Base-by-base conservation (phyloP, 2,113 vertebrate genomes). In the Muntiacus muntjak region DNA sequence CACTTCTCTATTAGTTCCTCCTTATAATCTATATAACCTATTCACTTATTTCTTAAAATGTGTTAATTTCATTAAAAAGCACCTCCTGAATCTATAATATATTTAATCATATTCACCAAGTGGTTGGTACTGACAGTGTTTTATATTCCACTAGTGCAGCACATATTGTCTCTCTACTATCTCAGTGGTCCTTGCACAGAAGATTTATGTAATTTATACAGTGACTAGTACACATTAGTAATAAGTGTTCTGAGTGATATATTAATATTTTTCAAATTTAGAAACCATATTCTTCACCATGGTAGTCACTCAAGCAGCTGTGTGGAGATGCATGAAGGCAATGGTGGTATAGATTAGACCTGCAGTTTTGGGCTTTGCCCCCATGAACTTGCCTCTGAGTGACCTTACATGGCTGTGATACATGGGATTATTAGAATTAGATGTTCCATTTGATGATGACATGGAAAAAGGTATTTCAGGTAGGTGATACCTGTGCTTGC, bases 41-140 rank as follows among this genome's bases (percentile, higher is more conserved):
- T 95, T 87, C n/a, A 71, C 25, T 95, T 58, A 58, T 54, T 91
- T 95, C 43, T 79, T 94, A 58, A 89, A 86, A 79, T 81, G 55
- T n/a, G 8, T 88, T 58, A 16, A 91, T 76, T 89, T 93, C 6
- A 91, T 82, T 94, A 17, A 97, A 94, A 84, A 67, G 64, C 64
- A n/a, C 64, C 33, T 67, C n/a, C 64, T 67, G 33, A 58, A 54
- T n/a, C 14, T 83, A 36, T 64, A 43, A 58, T 87, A 81, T 40
- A 79, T 28, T 60, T 83, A 82, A 16, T 94, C 3, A 47, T 58
- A 36, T 50, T 97, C n/a, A 86, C 16, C 4, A 4, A 94, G 17
- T 19, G 36, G 23, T 60, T 95, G 40, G 1, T 87, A 94, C 6
- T 21, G 76, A 3, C 21, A 91, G 21, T 16, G 45, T 74, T 23